Evolutionary conservation across 2,113 vertebrate genomes (phyloP).

Genomic region (Silurus asotus): DNA sequence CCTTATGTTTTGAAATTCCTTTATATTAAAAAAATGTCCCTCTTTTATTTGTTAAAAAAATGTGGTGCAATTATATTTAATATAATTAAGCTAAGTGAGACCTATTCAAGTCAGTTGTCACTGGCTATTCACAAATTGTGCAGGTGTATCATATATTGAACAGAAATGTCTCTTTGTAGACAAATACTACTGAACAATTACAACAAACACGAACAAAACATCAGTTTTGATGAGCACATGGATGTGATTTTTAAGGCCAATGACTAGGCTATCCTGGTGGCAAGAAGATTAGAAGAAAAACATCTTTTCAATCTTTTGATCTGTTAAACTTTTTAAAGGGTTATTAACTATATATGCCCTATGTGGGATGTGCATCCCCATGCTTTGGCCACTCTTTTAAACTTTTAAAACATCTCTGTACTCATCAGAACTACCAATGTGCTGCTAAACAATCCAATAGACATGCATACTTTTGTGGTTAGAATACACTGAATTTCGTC

Average conservation of each 20-base stretch:
- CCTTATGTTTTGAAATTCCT: conserved; percentile 23
- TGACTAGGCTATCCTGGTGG: not conserved
- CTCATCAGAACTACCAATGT: conserved; percentile 59
- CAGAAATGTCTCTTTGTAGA: conserved; percentile 35
- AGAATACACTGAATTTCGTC: conserved; percentile 81
- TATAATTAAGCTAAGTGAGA: conserved; percentile 34
- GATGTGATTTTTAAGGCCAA: not conserved
- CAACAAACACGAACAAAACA: conserved; percentile 33
- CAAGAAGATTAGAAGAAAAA: not conserved
- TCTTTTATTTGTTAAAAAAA: conserved; percentile 27
- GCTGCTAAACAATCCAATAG: conserved; percentile 70
- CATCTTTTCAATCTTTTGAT: not conserved
- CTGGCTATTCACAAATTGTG: conserved; percentile 22
- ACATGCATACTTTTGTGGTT: conserved; percentile 60
- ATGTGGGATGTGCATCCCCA: not conserved
- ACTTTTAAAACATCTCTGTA: conserved; percentile 31
- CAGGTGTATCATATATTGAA: conserved; percentile 44
- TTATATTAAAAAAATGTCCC: conserved; percentile 12
- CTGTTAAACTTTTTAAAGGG: not conserved
- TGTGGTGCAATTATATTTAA: conserved; percentile 41
- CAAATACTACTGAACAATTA: conserved; percentile 56
- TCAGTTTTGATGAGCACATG: conserved; percentile 42
- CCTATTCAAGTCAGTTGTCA: conserved; percentile 30
- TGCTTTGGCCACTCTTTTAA: not conserved
- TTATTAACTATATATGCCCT: not conserved